Evolutionary conservation across 1,140 invertebrate genomes (phyloP), one percentile per base, ranked within the genome.

Genomic region (Zaprionus capensis): DNA sequence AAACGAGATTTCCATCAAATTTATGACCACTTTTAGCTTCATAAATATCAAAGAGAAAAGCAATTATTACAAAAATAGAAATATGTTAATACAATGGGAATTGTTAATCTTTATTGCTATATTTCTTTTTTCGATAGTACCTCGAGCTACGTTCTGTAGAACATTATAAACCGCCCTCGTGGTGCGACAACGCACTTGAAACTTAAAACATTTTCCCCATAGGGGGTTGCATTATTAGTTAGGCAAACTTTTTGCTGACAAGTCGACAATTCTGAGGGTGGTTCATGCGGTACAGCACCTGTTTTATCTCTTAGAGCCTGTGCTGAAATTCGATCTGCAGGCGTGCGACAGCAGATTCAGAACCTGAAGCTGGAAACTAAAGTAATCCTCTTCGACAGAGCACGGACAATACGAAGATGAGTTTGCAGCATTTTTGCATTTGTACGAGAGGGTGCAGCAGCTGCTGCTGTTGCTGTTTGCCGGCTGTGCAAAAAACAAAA

Each of bases 221-320:
- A 11, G 73, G 55, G 44, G 73, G 73, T 61, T 76, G 73, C 69
- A 71, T 76, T 76, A 76, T 66, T 76, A 76, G 73, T 76, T 71
- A 46, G 36, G 28, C 56, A 65, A 76, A 71, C 61, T 76, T 76
- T 76, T 65, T 76, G 46, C 61, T 22, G 63, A 56, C 68, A 63
- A 68, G 36, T 51, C 55, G 61, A 59, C 44, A 55, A 55, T 46
- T 6, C n/a, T 28, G 46, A 76, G 73, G 73, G 68, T 75, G 72
- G 69, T 56, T 56, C 53, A 12, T 6, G 14, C 12, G 28, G 57
- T 53, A 26, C 49, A 34, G 61, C 74, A 76, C 73, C 73, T 76
- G 73, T 63, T 70, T 61, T 34, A 34, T 46, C 20, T 49, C 15
- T 56, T 41, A 14, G 34, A 61, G 31, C 44, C 53, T 66, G 46